These are phyloP conservation scores for Denticeps clupeoides DNA, from an alignment of 2,797 vertebrate genomes.

Conservation along the genomic window DNA sequence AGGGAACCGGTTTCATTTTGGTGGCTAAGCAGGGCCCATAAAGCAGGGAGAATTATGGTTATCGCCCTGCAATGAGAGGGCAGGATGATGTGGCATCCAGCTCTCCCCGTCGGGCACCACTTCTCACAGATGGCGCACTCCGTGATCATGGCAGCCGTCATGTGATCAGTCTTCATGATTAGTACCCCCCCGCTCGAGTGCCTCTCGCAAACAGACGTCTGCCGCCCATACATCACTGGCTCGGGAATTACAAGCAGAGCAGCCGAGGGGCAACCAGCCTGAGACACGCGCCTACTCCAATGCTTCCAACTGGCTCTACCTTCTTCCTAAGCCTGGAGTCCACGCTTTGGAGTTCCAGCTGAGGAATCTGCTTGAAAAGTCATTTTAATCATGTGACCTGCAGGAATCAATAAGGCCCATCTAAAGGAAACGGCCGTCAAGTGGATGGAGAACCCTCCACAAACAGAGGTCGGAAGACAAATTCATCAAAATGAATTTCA, in stretches of 20 bases:
- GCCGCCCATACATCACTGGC: conserved; percentile 30
- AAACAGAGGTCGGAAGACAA: conserved; percentile 55
- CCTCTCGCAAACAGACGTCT: conserved; percentile 46
- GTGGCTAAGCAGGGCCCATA: not conserved
- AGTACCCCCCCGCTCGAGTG: conserved; percentile 46
- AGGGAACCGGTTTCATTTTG: too few relatives aligned
- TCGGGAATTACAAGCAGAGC: not conserved
- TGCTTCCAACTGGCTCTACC: not conserved
- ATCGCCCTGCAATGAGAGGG: conserved; percentile 5
- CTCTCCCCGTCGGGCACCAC: conserved; percentile 10
- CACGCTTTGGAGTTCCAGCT: conserved; percentile 43
- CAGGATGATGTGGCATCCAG: conserved; percentile 12
- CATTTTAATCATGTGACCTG: conserved; percentile 47
- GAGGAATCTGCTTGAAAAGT: conserved; percentile 45
- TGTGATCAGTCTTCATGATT: conserved; percentile 51
- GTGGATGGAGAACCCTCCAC: conserved; percentile 43
- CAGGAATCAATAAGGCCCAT: conserved; percentile 61
- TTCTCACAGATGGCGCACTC: conserved; percentile 57
- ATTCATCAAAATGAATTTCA: conserved; percentile 53
- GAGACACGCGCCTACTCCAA: not conserved
- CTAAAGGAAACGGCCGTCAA: too few relatives aligned
- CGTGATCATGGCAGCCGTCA: conserved; percentile 44
- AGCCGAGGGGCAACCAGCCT: conserved; percentile 1
- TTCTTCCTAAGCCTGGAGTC: conserved; percentile 13
- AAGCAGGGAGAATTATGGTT: conserved; percentile 10